Base-by-base conservation (phyloP, 2,888 invertebrate species). In the Eristalis pertinax region DNA sequence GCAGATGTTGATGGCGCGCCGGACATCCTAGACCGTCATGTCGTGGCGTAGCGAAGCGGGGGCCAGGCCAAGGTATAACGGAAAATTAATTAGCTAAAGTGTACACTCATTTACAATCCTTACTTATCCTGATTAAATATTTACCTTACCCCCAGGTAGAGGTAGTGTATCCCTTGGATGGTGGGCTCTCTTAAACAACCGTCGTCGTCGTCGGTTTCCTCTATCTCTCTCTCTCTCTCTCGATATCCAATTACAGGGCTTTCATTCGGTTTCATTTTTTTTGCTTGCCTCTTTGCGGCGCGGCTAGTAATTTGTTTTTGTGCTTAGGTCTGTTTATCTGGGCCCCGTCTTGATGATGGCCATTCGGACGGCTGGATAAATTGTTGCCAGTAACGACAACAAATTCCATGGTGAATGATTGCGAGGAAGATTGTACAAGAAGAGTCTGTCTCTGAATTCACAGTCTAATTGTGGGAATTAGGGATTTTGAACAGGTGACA, bases 51-150 rank as follows among this genome's bases (percentile, higher is more conserved):
- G 68, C 26, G 10, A 22, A 60, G n/a, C 24, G 43, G 64, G 60
- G 79, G 38, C 43, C 32, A 26, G 22, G 35, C 24, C 24, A 35
- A 35, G 15, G 69, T 56, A 56, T 58, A 74, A 83, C 77, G 68
- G 79, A 79, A 87, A 87, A 87, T 87, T 87, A 87, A 87, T 87
- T 87, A 87, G 87, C 87, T 79, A 73, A 83, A 87, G 87, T 87
- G 84, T 84, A 87, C 79, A 76, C 83, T 87, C 87, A 84, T 84
- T 87, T 84, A 84, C 84, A 84, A 87, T 87, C 83, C 75, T 79
- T 84, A 87, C 87, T 87, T 87, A 87, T 79, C 79, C 87, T 87
- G 87, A 87, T 87, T 87, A 87, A 87, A 87, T 84, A 84, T 84
- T 87, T 84, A 87, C 87, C 63, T 79, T 50, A 8, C 50, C 50